Evolutionary conservation across 2,113 vertebrate genomes (phyloP), one percentile per base, ranked within the genome.

Genomic region (Sturnus vulgaris): DNA sequence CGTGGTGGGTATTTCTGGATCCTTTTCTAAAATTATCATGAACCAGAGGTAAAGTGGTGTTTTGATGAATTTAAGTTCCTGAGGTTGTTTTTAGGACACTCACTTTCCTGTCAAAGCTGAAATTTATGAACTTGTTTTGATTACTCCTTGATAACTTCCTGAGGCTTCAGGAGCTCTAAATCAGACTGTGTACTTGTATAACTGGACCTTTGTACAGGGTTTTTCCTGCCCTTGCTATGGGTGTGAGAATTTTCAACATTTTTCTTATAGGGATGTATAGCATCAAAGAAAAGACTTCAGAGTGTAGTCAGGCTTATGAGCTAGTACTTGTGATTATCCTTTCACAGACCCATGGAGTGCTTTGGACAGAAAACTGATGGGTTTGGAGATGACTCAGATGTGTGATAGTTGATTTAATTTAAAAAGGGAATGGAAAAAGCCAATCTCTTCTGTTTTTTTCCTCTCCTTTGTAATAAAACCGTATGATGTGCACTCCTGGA

Each of bases 371-470:
- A 92, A 93, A 81, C 72, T 46, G 73, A 83, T 88, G 60, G 39
- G 20, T 83, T 86, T 70, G 49, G 25, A 75, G 68, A 83, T 91
- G 93, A 90, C 71, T 96, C 90, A 95, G 92, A 85, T 80, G 31
- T 87, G 79, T 70, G 85, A 78, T 52, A 73, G 66, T 70, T 95
- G 88, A 83, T 90, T 83, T 94, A 88, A 89, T 89, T 93, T 87
- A 11, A 85, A 85, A 86, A 87, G 33, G 63, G 87, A 95, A 89
- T 92, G 92, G 96, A 95, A 94, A 95, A 93, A 93, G 11, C 63
- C 86, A 53, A 16, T 80, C 50, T 88, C 27, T 88, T 85, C 63
- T 82, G 49, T 0, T 1, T 93, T 89, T 92, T 72, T 59, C 52
- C 68, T 92, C 40, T 92, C 76, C 80, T 90, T 94, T 95, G 88